A percentile compares a stretch with the other conserved stretches of the same genome.
phyloP scores from a whole-genome alignment of 1,140 invertebrate genomes.

The Ips nitidus region DNA sequence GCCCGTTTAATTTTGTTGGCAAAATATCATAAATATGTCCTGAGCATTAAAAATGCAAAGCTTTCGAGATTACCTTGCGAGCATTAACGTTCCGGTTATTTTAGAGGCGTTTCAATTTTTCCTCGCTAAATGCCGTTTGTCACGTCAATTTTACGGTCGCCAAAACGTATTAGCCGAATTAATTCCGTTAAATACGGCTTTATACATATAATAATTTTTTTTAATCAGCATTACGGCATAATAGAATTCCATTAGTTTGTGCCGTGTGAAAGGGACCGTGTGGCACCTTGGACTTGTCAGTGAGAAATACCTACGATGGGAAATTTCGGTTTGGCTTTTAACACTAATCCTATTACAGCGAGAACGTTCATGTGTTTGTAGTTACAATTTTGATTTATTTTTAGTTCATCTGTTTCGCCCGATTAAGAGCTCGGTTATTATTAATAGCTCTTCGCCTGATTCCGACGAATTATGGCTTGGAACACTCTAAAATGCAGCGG shows the following conservation, averaged over 20 bases:
- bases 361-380: no score
- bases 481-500: no score
- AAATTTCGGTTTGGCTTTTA: no score
- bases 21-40: conserved; percentile 14
- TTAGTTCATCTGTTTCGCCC: no score
- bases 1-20: conserved; percentile 6
- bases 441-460: no score
- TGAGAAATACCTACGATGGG: no score
- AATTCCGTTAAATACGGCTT: conserved; percentile 17
- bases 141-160: conserved; percentile 25
- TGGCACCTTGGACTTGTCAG: no score
- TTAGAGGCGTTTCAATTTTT: conserved; percentile 16
- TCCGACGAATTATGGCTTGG: no score
- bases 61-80: conserved; percentile 15
- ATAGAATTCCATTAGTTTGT: conserved; percentile 9
- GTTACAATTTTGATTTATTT: no score
- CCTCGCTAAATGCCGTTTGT: conserved; percentile 18
- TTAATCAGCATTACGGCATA: conserved; percentile 16
- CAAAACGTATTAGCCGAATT: conserved; percentile 29
- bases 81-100: conserved; percentile 11
- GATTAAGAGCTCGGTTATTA: no score
- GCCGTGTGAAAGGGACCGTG: neutral
- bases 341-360: no score
- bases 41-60: conserved; percentile 24
- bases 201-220: conserved; percentile 9